Evolutionary conservation across 2,113 vertebrate species (phyloP).

Genomic region (Zapornia atra): DNA sequence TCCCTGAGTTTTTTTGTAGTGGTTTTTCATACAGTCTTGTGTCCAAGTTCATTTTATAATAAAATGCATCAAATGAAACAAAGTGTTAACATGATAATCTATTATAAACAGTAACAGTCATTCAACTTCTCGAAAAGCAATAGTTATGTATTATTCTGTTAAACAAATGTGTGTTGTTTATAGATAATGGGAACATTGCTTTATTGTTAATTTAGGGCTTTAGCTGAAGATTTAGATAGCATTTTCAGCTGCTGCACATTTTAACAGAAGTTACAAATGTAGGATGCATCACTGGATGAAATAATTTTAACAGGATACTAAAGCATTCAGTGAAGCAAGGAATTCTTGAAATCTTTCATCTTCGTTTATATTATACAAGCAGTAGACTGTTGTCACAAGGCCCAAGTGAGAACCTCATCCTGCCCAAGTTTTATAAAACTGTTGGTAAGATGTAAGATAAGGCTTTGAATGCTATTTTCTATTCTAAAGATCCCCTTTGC

Average conservation of each 20-base stretch:
- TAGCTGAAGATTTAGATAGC: background rate
- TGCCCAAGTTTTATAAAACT: background rate
- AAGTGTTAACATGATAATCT: background rate
- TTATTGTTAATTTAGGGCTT: constrained; percentile 3
- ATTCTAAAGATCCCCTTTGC: background rate
- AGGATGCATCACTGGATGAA: background rate
- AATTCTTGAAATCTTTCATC: background rate
- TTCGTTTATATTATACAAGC: background rate
- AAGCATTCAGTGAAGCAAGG: background rate
- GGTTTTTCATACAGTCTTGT: background rate
- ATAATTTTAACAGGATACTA: background rate
- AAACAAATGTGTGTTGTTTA: constrained; percentile 27
- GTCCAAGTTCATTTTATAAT: constrained; percentile 28
- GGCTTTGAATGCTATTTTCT: background rate
- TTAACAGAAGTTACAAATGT: background rate
- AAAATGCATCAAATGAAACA: constrained; percentile 1
- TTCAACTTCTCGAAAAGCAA: constrained; percentile 22
- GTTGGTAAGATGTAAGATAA: background rate
- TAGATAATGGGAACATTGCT: background rate
- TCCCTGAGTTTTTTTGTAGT: background rate
- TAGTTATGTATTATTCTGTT: background rate
- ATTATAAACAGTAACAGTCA: background rate
- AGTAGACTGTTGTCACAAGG: background rate
- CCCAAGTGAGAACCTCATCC: background rate
- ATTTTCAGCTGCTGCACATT: background rate